Conservation (phyloP, 2,888 invertebrate genomes). For the Ennomos erosarius region DNA sequence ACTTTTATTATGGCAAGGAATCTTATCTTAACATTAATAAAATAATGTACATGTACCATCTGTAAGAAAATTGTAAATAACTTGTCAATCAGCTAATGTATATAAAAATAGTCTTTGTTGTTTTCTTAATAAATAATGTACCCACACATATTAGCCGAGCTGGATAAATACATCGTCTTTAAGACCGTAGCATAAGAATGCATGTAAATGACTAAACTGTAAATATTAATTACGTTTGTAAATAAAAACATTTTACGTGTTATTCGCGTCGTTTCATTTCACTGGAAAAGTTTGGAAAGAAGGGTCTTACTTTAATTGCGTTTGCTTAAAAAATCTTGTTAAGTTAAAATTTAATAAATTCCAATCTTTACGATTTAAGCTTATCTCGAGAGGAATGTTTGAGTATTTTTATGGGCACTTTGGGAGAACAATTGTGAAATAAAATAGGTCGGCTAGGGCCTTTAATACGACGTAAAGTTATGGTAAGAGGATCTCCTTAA, state of each 20-base stretch:
- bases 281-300: constrained; percentile 15
- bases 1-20: constrained; percentile 5
- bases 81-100: constrained; percentile 8
- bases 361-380: constrained; percentile 25
- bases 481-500: constrained; percentile 39
- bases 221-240: constrained; percentile 68
- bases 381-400: constrained; percentile 30
- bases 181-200: constrained; percentile 38
- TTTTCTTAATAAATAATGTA: constrained; percentile 26
- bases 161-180: constrained; percentile 39
- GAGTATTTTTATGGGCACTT: constrained; percentile 40
- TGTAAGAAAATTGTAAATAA: constrained; percentile 26
- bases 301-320: constrained; percentile 18
- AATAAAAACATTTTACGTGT: constrained; percentile 81
- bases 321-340: constrained; percentile 29
- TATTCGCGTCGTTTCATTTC: constrained; percentile 56
- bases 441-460: constrained; percentile 35
- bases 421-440: constrained; percentile 31
- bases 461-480: constrained; percentile 37
- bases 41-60: too few species aligned
- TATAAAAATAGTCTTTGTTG: constrained; percentile 18
- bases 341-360: constrained; percentile 32
- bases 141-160: constrained; percentile 29
- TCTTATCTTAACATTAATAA: neutral
- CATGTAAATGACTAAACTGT: constrained; percentile 58